A percentile compares a stretch with the other conserved stretches of the same genome.
Conservation (phyloP, 1,140 invertebrate species). For the Listronotus oregonensis region DNA sequence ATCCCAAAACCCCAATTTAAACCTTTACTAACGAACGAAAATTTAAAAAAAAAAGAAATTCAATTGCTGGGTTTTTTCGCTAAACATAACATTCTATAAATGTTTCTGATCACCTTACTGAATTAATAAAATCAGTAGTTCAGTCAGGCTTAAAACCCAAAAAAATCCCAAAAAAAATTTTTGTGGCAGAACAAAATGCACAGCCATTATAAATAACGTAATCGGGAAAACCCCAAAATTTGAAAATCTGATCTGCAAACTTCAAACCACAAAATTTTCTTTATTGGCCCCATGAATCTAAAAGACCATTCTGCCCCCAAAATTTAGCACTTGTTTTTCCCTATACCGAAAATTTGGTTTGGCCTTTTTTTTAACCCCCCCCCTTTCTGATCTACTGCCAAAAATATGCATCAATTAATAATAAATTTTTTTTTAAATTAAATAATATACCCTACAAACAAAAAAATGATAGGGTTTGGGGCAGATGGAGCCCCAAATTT, state of each 20-base stretch:
- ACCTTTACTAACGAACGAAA: too few species aligned
- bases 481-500: too few species aligned
- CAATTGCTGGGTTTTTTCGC: conserved; percentile 28
- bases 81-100: conserved; percentile 39
- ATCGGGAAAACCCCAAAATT: conserved; percentile 26
- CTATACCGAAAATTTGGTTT: too few species aligned
- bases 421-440: too few species aligned
- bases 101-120: conserved; percentile 29
- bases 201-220: conserved; percentile 26
- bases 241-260: conserved; percentile 33
- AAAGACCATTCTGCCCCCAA: conserved; percentile 49
- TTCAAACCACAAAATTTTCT: conserved; percentile 51
- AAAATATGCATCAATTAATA: too few species aligned
- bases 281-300: conserved; percentile 55
- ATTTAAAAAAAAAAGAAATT: conserved; percentile 21
- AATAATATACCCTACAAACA: too few species aligned
- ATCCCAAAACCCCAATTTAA: too few species aligned
- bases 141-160: conserved; percentile 25
- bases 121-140: conserved; percentile 24
- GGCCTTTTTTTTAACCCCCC: too few species aligned
- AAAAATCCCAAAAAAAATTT: conserved; percentile 21
- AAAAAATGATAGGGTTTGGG: too few species aligned
- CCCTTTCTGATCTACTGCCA: too few species aligned
- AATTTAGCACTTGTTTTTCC: conserved; percentile 46
- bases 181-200: conserved; percentile 29